Evolutionary conservation across 2,888 invertebrate genomes (phyloP).

Genomic region (Ormyrus thymus): DNA sequence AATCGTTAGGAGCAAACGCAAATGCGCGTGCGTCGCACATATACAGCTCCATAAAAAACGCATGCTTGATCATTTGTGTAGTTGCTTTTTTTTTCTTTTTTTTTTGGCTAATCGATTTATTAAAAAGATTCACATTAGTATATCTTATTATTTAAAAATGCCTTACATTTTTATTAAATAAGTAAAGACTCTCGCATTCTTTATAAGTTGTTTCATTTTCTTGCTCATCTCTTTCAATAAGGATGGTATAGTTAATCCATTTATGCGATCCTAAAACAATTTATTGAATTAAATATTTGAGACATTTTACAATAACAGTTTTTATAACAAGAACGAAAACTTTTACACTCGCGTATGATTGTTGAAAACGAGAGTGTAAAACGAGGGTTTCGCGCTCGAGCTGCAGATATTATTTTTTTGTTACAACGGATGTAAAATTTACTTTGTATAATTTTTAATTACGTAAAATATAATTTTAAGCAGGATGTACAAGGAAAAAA

Average conservation of each 20-base stretch:
- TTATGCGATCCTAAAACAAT: constrained; percentile 62
- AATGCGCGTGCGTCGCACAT: constrained; percentile 43
- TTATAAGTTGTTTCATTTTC: constrained; percentile 60
- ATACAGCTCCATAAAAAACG: constrained; percentile 54
- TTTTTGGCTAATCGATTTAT: constrained; percentile 67
- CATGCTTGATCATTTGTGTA: constrained; percentile 56
- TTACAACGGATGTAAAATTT: too few relatives aligned
- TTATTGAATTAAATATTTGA: not conserved
- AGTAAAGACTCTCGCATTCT: constrained; percentile 62
- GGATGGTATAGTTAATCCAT: constrained; percentile 63
- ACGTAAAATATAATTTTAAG: too few relatives aligned
- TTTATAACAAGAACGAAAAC: too few relatives aligned
- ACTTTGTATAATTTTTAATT: too few relatives aligned
- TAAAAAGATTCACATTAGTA: constrained; percentile 73
- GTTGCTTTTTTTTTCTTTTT: constrained; percentile 35
- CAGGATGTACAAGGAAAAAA: too few relatives aligned
- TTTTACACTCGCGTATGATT: too few relatives aligned
- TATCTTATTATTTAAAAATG: constrained; percentile 72
- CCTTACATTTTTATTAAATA: constrained; percentile 72
- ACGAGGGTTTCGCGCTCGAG: too few relatives aligned
- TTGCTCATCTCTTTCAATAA: constrained; percentile 63
- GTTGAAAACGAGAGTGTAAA: too few relatives aligned
- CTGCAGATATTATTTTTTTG: too few relatives aligned
- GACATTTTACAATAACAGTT: too few relatives aligned
- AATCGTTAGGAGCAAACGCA: constrained; percentile 52